These are phyloP conservation scores for Trogon surrucura DNA, from an alignment of 2,113 vertebrate species.

Conservation along the genomic window DNA sequence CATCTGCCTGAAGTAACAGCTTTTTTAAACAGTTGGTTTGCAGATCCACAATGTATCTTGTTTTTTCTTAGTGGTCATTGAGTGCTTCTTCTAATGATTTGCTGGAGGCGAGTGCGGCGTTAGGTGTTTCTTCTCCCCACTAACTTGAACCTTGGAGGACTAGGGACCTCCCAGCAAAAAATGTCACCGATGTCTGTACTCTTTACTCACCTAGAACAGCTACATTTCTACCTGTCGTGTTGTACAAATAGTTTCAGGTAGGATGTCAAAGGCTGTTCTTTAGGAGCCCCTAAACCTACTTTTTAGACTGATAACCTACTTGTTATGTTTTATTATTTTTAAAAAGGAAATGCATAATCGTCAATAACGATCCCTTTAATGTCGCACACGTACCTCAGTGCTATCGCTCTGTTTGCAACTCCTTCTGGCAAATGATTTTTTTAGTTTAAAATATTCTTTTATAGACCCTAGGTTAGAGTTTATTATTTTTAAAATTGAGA, in stretches of 20 bases:
- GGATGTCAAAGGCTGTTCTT: background rate
- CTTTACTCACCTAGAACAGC: background rate
- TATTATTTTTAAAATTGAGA: background rate
- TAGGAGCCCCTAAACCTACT: background rate
- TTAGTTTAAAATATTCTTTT: background rate
- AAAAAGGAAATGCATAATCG: background rate
- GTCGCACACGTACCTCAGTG: background rate
- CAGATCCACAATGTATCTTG: background rate
- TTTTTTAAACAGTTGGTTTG: background rate
- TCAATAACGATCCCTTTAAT: background rate
- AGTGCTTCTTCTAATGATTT: background rate
- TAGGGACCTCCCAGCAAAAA: background rate
- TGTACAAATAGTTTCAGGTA: background rate
- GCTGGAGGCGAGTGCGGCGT: background rate
- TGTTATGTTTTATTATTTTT: background rate
- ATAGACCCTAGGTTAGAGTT: background rate
- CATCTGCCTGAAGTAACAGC: background rate
- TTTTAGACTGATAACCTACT: background rate
- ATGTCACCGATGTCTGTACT: background rate
- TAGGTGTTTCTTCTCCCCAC: rapidly evolving
- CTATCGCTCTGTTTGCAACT: background rate
- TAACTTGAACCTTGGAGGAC: background rate
- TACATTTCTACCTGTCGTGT: background rate
- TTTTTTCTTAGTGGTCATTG: background rate
- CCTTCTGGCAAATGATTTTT: background rate